Base-by-base conservation (phyloP, 2,888 invertebrate species). In the Euzetes globulus region DNA sequence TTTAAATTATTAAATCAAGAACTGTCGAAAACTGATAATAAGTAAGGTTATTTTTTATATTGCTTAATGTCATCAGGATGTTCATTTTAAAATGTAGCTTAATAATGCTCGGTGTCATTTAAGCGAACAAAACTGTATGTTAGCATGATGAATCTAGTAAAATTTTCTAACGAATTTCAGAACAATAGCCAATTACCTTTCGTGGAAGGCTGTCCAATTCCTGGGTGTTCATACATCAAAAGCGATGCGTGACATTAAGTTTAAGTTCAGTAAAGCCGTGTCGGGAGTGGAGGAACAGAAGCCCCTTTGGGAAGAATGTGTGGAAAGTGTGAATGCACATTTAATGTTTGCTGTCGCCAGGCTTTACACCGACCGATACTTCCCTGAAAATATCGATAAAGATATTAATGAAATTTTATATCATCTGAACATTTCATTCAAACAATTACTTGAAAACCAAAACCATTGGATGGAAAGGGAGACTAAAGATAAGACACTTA, bases 381-480 rank as follows among this genome's bases (percentile, higher is more conserved):
- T 76, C 22, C 15, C 72, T 0, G 37, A 55, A 22, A 27, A 71
- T 13, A 63, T 41, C 3, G 72, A 75, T 41, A 33, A 72, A 45
- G 76, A 76, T 45, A 60, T 75, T 17, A 29, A 47, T 37, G 80
- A 81, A 55, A 82, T 82, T 82, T 82, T 82, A 13, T 78, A 79
- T 58, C 79, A 81, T 77, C 79, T 82, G 1, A 76, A 81, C 19
- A 79, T 79, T 63, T 81, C 82, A 0, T 82, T 82, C 77, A 81
- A 80, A 71, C 81, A 81, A 45, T 78, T 82, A 0, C 77, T 83
- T 9, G 77, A 79, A 33, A 7, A 33, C 25, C 80, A 80, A 29
- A 81, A 80, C 70, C 79, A 83, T 58, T 85, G 85, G 85, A 83
- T 85, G 81, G 84, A 82, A 65, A 79, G 79, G 25, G 81, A 82